These are phyloP conservation scores for Isotomurus palustris DNA, from an alignment of 2,888 invertebrate genomes.

Conservation along the genomic window DNA sequence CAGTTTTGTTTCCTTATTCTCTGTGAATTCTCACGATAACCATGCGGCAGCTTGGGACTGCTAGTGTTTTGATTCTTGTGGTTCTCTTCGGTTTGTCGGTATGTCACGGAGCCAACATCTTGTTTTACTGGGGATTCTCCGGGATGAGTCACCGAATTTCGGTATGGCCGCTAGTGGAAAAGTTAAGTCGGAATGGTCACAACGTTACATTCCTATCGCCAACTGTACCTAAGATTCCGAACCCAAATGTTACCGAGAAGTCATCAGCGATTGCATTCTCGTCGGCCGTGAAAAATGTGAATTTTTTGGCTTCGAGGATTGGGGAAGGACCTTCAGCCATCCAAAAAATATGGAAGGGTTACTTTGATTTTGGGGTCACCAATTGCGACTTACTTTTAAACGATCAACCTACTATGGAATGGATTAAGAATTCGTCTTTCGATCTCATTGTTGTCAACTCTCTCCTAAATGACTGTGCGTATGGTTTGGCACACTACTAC, in stretches of 20 bases:
- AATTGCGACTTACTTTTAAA: slow-evolving; percentile 24
- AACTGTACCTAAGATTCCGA: slow-evolving; percentile 20
- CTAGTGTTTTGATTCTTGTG: neutral
- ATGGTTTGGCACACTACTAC: slow-evolving; percentile 26
- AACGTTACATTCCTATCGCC: slow-evolving; percentile 33
- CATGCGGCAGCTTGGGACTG: too few relatives aligned
- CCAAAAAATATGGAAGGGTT: neutral
- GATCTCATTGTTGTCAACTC: slow-evolving; percentile 35
- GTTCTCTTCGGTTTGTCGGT: neutral
- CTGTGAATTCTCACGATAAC: too few relatives aligned
- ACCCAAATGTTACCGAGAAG: slow-evolving; percentile 26
- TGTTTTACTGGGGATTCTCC: slow-evolving; percentile 23
- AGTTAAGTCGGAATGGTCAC: slow-evolving; percentile 30
- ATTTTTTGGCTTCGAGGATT: slow-evolving; percentile 6
- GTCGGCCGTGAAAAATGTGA: neutral
- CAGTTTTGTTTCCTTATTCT: too few relatives aligned
- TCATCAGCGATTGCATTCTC: neutral
- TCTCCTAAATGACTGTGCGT: slow-evolving; percentile 38
- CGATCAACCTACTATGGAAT: slow-evolving; percentile 16
- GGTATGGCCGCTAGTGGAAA: slow-evolving; percentile 36
- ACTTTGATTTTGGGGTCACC: neutral
- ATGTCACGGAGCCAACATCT: slow-evolving; percentile 15
- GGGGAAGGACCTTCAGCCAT: neutral
- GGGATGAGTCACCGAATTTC: slow-evolving; percentile 18
- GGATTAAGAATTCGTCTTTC: slow-evolving; percentile 29